Conservation (phyloP, 2,888 invertebrate species). For the Drosophila vallismaia region DNA sequence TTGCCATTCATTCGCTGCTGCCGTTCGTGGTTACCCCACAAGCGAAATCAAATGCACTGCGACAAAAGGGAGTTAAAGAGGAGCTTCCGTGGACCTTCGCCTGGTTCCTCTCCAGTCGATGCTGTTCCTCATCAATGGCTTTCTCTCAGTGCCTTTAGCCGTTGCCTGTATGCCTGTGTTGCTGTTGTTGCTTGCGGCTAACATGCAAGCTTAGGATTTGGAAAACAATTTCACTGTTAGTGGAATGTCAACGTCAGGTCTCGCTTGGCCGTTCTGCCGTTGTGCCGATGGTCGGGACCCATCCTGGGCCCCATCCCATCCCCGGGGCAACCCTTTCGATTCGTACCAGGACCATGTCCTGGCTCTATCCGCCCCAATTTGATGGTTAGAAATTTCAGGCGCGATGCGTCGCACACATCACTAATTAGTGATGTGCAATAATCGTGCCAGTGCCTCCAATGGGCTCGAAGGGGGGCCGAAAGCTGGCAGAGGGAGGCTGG, state of each 20-base stretch:
- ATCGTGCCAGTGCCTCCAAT: slow-evolving; percentile 54
- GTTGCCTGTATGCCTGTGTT: slow-evolving; percentile 33
- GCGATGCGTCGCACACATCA: slow-evolving; percentile 60
- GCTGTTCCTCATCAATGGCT: background rate
- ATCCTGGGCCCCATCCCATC: background rate
- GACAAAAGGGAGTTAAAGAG: background rate
- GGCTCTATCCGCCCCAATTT: slow-evolving; percentile 6
- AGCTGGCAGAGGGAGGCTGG: background rate
- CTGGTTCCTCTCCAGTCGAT: background rate
- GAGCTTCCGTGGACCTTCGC: no score
- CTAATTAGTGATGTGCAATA: slow-evolving; percentile 78
- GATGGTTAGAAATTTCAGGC: slow-evolving; percentile 61
- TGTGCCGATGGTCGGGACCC: slow-evolving; percentile 8
- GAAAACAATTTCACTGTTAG: slow-evolving; percentile 76
- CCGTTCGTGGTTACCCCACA: slow-evolving; percentile 59
- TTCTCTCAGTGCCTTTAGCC: slow-evolving; percentile 1
- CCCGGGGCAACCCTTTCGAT: background rate
- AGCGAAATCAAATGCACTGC: slow-evolving; percentile 3
- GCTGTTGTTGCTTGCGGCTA: slow-evolving; percentile 61
- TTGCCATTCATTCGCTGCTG: slow-evolving; percentile 74
- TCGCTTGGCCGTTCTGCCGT: slow-evolving; percentile 13
- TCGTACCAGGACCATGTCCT: no score
- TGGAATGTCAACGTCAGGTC: slow-evolving; percentile 75
- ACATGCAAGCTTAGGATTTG: slow-evolving; percentile 77
- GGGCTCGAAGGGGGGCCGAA: slow-evolving; percentile 1